phyloP scores from a whole-genome alignment of 2,113 vertebrate genomes.

The Nannobrachium achirus region DNA sequence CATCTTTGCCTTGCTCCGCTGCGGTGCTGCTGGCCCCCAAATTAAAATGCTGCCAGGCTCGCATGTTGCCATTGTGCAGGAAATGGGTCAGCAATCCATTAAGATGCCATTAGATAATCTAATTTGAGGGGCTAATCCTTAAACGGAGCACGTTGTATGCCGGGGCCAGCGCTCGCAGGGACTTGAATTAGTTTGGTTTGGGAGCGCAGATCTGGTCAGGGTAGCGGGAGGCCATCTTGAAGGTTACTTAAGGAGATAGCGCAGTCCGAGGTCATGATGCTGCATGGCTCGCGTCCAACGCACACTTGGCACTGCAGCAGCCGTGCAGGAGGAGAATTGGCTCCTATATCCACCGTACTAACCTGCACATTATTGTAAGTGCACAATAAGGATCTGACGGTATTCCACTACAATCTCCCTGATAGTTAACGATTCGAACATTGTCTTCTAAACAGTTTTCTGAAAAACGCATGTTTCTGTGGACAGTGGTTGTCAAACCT shows the following conservation, averaged over 20 bases:
- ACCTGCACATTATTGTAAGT: background rate
- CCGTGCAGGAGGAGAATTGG: too few relatives aligned
- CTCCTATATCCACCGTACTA: too few relatives aligned
- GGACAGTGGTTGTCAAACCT: too few relatives aligned
- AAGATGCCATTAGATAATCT: conserved; percentile 99
- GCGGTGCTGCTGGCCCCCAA: conserved; percentile 74
- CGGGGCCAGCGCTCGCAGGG: conserved; percentile 85
- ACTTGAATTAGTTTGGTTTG: conserved; percentile 64
- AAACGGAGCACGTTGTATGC: conserved; percentile 90
- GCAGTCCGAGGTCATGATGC: conserved; percentile 11
- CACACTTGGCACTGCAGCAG: background rate
- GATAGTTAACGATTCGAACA: too few relatives aligned
- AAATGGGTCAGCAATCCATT: conserved; percentile 99
- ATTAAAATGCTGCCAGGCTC: conserved; percentile 89
- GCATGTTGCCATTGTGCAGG: conserved; percentile 90
- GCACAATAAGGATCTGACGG: too few relatives aligned
- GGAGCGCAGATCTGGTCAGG: conserved; percentile 42
- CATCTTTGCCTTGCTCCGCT: conserved; percentile 29
- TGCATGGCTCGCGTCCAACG: background rate
- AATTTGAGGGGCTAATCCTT: conserved; percentile 96
- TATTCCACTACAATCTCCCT: too few relatives aligned
- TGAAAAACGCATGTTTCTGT: too few relatives aligned
- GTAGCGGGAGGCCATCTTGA: conserved; percentile 51
- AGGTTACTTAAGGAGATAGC: conserved; percentile 62
- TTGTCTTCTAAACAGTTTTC: too few relatives aligned